Conservation (phyloP, 1,140 invertebrate genomes). For the Pseudoatta argentina region DNA sequence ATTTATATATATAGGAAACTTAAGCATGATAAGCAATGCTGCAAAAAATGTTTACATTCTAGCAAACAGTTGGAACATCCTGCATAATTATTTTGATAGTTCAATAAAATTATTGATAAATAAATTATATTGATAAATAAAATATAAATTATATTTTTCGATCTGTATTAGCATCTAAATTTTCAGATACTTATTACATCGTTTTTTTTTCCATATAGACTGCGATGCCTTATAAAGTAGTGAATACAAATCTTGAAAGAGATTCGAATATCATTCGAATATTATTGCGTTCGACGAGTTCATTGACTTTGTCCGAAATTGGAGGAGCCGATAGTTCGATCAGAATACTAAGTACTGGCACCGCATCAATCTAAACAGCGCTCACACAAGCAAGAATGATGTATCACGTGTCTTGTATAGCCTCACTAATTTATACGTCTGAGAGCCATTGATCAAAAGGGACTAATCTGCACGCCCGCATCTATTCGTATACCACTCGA, state of each 20-base stretch:
- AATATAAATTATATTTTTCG: no score
- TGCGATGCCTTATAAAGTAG: not conserved
- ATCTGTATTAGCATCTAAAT: no score
- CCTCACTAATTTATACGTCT: slow-evolving; percentile 18
- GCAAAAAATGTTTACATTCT: no score
- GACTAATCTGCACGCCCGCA: not conserved
- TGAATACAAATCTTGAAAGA: not conserved
- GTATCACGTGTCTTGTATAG: not conserved
- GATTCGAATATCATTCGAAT: not conserved
- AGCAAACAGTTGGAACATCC: no score
- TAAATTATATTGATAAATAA: no score
- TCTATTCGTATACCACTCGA: not conserved
- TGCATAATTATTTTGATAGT: no score
- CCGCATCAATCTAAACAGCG: not conserved
- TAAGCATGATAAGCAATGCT: no score
- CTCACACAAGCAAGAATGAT: not conserved
- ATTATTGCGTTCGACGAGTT: not conserved
- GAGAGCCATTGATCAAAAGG: not conserved
- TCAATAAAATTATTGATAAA: no score
- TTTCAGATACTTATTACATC: no score
- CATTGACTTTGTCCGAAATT: slow-evolving; percentile 9
- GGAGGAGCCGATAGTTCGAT: slow-evolving; percentile 5
- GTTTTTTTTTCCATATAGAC: not conserved
- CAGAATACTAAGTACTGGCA: not conserved
- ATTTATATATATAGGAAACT: no score